Conservation (phyloP, 1,140 invertebrate species). For the Drosophila mayri region DNA sequence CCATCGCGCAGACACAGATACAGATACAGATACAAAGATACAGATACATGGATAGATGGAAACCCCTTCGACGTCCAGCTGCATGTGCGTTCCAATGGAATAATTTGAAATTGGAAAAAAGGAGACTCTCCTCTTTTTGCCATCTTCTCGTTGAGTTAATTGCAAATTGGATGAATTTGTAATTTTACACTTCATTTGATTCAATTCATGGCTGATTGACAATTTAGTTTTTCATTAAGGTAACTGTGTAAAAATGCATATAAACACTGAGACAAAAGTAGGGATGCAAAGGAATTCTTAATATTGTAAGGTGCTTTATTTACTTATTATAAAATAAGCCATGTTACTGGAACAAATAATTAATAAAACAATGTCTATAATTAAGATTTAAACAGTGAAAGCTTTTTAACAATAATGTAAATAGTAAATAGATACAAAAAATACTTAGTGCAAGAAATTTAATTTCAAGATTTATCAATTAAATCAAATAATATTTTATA, state of each 20-base stretch:
- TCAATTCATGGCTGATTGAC: conserved; percentile 84
- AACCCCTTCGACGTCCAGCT: conserved; percentile 43
- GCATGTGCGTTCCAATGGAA: conserved; percentile 78
- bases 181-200: conserved; percentile 85
- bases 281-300: rapidly evolving
- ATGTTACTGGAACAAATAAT: neutral
- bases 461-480: neutral
- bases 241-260: conserved; percentile 36
- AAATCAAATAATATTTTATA: too few species aligned
- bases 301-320: neutral
- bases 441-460: neutral
- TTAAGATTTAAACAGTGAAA: neutral
- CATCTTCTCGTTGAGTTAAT: conserved; percentile 83
- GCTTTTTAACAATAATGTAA: neutral
- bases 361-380: neutral
- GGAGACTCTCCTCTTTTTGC: conserved; percentile 38
- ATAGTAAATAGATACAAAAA: neutral
- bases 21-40: conserved; percentile 10
- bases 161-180: conserved; percentile 85
- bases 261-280: conserved; percentile 1
- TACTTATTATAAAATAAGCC: neutral
- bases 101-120: conserved; percentile 80
- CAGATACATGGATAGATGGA: conserved; percentile 17
- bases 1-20: conserved; percentile 12
- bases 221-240: conserved; percentile 85